Base-by-base conservation (phyloP, 2,113 vertebrate genomes). In the Siniperca knerii region DNA sequence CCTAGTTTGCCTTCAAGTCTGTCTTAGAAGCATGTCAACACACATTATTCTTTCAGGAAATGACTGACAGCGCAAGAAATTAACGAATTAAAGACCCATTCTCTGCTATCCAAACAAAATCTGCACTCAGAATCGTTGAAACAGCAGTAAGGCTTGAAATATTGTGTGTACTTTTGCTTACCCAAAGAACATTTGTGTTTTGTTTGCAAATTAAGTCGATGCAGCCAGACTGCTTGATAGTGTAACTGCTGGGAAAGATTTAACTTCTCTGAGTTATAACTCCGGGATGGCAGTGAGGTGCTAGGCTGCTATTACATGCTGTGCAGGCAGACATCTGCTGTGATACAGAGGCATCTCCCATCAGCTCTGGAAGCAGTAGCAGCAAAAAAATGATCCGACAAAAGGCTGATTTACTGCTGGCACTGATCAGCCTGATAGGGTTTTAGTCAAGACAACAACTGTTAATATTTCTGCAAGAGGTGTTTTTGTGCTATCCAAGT, bases 321-420 rank as follows among this genome's bases (percentile, higher is more conserved):
- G 80, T 37, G 89, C 78, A 54, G 79, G 64, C 81, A 87, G 89
- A 86, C 87, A 85, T 91, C 75, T 89, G 85, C 81, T 85, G 42
- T 60, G 74, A 86, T 71, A 57, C 83, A 68, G 71, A 76, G 50
- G 69, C 75, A 23, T 69, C 46, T 58, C 50, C 72, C 58, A 57
- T 85, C 81, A 60, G 64, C 80, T 89, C 44, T 50, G 61, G 35
- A 58, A 44, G 61, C 65, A 16, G 64, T 2, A 55, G 73, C 54
- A 61, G 50, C 58, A 67, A 62, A 57, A 57, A 67, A 23, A 82
- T 4, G 20, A 75, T 79, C 25, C 61, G 50, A 82, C 75, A 77
- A 67, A 73, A n/a, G 79, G 62, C 68, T 81, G 79, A 87, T 82
- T 85, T 67, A 85, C 69, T 78, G 37, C 82, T 65, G 71, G 42